Base-by-base conservation (phyloP, 2,888 invertebrate genomes). In the Folsomia manolachei region DNA sequence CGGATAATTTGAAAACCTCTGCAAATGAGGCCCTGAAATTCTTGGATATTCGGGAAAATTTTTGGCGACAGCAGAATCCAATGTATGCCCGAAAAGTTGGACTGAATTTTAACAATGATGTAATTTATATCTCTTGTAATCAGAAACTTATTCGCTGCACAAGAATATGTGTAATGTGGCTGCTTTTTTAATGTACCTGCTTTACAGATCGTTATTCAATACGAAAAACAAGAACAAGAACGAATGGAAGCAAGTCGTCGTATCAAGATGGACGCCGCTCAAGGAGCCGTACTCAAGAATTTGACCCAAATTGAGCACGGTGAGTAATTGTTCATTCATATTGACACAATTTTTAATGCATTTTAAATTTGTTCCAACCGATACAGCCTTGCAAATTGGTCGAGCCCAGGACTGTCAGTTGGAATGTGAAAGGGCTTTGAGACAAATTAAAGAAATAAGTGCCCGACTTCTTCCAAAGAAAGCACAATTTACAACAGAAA, bases 361-460 rank as follows among this genome's bases (percentile, higher is more conserved):
- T n/a, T n/a, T n/a, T n/a, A n/a, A n/a, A 39, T 39, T 39, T 39
- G 39, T 39, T n/a, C n/a, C n/a, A n/a, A n/a, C n/a, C n/a, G n/a
- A n/a, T n/a, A n/a, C n/a, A 39, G 39, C 78, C n/a, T 65, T 80
- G 25, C 73, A 76, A 39, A 80, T 80, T 68, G 78, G 79, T 1
- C 71, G 80, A 64, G 75, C 78, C 11, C 78, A 75, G 51, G 80
- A 80, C 69, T 78, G 78, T 69, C 78, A 78, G 24, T 53, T 80
- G 63, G 80, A 80, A 70, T 80, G 80, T 69, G 79, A 80, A 24
- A 67, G 80, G 23, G 77, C 80, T 1, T 64, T 80, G 65, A 75
- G 80, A 53, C 80, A 80, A 75, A 80, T 80, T 78, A 80, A 79
- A 61, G 78, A 79, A 53, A 76, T 80, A 21, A 76, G 73, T 53